Base-by-base conservation (phyloP, 2,888 invertebrate species). In the Drosophila helvetica region DNA sequence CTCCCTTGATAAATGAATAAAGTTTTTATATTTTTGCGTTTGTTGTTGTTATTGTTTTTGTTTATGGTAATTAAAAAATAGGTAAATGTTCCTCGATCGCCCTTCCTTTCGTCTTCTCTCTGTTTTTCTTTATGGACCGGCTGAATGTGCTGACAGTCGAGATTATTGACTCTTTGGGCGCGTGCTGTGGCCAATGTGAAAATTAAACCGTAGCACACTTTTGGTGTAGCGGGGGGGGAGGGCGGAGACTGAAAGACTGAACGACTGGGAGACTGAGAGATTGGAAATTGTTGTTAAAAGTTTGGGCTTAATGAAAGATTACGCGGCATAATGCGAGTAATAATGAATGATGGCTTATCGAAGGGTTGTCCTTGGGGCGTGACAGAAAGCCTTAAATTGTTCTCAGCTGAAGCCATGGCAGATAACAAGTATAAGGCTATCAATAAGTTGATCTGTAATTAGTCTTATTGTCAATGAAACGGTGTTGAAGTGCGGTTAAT, bases 21-120 rank as follows among this genome's bases (percentile, higher is more conserved):
- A 85, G 79, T 86, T 88, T 80, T 66, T 55, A 33, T 47, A 55
- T 53, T 64, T 71, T 64, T 57, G 9, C 48, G 6, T 30, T 54
- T 45, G 18, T 46, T 59, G 58, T 7, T 25, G 27, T 52, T 69
- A 81, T 86, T 74, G 77, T 52, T 69, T 84, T 86, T 74, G 77
- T 63, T 75, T 64, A 75, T 70, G 75, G 74, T 79, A 86, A 85
- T 85, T 85, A 88, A 88, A 82, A 86, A 80, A 82, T 68, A 84
- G 74, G 68, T 72, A 84, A 74, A 56, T 54, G 75, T 65, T 19
- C 59, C 65, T 48, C 51, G 60, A 70, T 46, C 27, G 54, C 46
- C 19, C 58, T 50, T 46, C 55, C 27, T 48, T n/a, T 54, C 48
- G 19, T 12, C 25, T 15, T 15, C 25, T n/a, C 19, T 15, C n/a